phyloP scores from a whole-genome alignment of 2,113 vertebrate species.

The Lates calcarifer region DNA sequence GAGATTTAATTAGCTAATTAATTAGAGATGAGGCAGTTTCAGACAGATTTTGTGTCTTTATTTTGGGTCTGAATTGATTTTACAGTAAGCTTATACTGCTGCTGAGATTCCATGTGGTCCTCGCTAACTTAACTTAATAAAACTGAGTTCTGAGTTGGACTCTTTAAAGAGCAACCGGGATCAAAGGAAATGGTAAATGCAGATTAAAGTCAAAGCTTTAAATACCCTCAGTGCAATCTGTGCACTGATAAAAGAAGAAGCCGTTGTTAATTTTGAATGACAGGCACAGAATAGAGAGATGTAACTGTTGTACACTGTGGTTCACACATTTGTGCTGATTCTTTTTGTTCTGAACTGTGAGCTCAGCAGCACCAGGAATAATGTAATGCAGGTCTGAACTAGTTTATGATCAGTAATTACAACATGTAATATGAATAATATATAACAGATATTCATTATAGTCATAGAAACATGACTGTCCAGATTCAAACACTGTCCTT shows the following conservation, averaged over 20 bases:
- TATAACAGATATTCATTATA: constrained; percentile 7
- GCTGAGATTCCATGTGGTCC: background rate
- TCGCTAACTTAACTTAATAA: background rate
- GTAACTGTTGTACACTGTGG: background rate
- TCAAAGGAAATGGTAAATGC: constrained; percentile 25
- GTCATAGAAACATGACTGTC: background rate
- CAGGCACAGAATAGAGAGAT: background rate
- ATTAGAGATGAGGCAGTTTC: background rate
- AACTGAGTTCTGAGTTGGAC: background rate
- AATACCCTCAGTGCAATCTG: constrained; percentile 10
- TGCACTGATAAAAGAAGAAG: constrained; percentile 18
- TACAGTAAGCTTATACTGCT: background rate
- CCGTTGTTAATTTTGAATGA: constrained; percentile 6
- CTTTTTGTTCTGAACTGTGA: constrained; percentile 4
- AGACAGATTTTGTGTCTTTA: background rate
- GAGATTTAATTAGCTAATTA: background rate
- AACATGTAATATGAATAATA: constrained; percentile 16
- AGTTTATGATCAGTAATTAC: constrained; percentile 22
- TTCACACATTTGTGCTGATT: constrained; percentile 2
- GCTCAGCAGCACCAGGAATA: constrained; percentile 3
- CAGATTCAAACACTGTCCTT: background rate
- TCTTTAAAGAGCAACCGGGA: constrained; percentile 10
- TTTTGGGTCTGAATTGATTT: constrained; percentile 1
- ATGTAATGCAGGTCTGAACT: background rate
- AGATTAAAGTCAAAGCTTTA: constrained; percentile 36